Evolutionary conservation across 2,113 vertebrate species (phyloP).

Genomic region (Psettodes erumei): DNA sequence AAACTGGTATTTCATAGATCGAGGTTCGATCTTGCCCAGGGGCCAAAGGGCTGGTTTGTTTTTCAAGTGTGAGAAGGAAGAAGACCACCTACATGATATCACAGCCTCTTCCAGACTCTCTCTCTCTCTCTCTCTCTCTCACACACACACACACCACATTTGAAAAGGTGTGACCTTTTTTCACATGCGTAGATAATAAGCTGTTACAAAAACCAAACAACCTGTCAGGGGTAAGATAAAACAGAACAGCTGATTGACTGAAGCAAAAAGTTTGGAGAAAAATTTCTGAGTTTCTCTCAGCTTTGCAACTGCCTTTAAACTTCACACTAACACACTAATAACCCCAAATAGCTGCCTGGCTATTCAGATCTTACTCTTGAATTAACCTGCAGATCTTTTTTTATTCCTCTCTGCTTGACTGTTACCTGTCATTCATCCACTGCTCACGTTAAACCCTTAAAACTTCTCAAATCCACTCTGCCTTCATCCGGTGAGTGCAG

Average conservation of each 20-base stretch:
- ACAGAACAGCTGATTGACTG: constrained; percentile 69
- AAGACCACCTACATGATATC: constrained; percentile 68
- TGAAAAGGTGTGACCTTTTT: constrained; percentile 66
- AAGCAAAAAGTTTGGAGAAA: constrained; percentile 34
- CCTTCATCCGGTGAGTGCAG: neutral
- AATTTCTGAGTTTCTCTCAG: too few species aligned
- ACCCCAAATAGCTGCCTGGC: neutral
- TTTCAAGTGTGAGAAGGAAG: constrained; percentile 61
- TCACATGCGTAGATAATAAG: constrained; percentile 75
- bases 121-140: neutral
- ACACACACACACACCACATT: constrained; percentile 36
- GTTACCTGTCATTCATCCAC: constrained; percentile 16
- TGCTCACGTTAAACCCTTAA: constrained; percentile 27
- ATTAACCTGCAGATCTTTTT: neutral
- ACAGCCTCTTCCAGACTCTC: neutral
- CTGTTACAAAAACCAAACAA: constrained; percentile 82
- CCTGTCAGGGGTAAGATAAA: constrained; percentile 81
- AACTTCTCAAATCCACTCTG: constrained; percentile 28
- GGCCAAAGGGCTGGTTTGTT: constrained; percentile 59
- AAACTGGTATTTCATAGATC: constrained; percentile 47
- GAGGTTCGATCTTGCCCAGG: constrained; percentile 45
- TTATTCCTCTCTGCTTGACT: neutral
- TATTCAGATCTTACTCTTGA: neutral
- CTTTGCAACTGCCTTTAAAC: constrained; percentile 5
- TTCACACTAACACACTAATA: neutral